phyloP scores from a whole-genome alignment of 2,797 vertebrate species.

The Psittacula derbiana region DNA sequence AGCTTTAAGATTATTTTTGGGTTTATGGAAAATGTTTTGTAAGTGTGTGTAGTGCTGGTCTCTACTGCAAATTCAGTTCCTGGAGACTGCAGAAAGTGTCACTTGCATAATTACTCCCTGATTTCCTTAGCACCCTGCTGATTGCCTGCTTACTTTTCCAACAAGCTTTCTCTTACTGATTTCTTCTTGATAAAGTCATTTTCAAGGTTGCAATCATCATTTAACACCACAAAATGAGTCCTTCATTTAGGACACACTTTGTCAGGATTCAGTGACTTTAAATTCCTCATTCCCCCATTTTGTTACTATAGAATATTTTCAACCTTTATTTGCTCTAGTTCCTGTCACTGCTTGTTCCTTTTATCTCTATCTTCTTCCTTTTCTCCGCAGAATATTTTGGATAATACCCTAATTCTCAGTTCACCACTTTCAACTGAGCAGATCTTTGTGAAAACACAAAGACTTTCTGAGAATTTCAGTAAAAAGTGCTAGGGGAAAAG shows the following conservation, averaged over 20 bases:
- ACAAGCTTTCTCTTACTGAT: slow-evolving; percentile 28
- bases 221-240: slow-evolving; percentile 10
- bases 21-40: not conserved
- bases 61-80: slow-evolving; percentile 40
- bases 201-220: slow-evolving; percentile 35
- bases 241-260: slow-evolving; percentile 1
- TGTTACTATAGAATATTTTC: slow-evolving; percentile 9
- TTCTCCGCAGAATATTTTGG: not conserved
- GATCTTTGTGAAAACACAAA: not conserved
- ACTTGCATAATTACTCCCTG: slow-evolving; percentile 51
- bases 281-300: not conserved
- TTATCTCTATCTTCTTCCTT: not conserved
- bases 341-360: not conserved
- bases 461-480: not conserved
- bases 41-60: slow-evolving; percentile 16
- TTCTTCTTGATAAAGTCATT: slow-evolving; percentile 47
- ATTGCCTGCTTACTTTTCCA: slow-evolving; percentile 52
- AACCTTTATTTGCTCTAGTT: not conserved
- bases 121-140: slow-evolving; percentile 58
- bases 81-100: slow-evolving; percentile 30
- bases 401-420: not conserved
- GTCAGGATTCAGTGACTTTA: not conserved
- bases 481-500: accelerated
- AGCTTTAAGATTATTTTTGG: slow-evolving; percentile 23
- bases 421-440: not conserved